These are phyloP conservation scores for Apodemia mormo DNA, from an alignment of 2,888 invertebrate genomes.

Conservation along the genomic window DNA sequence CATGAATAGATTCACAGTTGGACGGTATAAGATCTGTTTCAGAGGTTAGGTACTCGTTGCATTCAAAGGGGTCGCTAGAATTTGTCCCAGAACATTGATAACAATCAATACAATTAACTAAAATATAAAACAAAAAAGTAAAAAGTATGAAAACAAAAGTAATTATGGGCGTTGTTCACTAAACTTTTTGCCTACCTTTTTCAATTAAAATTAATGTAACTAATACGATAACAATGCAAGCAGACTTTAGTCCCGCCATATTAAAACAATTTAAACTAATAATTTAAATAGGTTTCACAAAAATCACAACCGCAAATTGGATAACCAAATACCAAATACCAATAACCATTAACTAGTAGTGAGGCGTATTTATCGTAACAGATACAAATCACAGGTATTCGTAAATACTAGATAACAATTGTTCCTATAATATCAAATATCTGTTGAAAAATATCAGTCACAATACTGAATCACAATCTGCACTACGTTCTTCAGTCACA, in stretches of 20 bases:
- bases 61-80: constrained; percentile 88
- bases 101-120: constrained; percentile 88
- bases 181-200: constrained; percentile 31
- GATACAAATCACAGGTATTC: no score
- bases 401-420: no score
- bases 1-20: constrained; percentile 90
- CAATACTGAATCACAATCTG: no score
- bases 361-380: no score
- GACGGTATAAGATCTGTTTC: constrained; percentile 85
- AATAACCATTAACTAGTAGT: no score
- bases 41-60: constrained; percentile 88
- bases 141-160: constrained; percentile 20
- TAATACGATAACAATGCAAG: constrained; percentile 31
- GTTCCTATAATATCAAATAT: no score
- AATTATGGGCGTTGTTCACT: constrained; percentile 32
- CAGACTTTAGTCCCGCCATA: constrained; percentile 49
- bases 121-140: constrained; percentile 44
- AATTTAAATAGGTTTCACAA: background rate
- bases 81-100: constrained; percentile 95
- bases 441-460: no score
- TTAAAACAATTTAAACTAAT: background rate
- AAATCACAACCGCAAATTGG: background rate
- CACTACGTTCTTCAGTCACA: no score
- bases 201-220: constrained; percentile 27
- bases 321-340: no score